phyloP scores from a whole-genome alignment of 2,888 invertebrate genomes.

The Drosophila kuntzei region DNA sequence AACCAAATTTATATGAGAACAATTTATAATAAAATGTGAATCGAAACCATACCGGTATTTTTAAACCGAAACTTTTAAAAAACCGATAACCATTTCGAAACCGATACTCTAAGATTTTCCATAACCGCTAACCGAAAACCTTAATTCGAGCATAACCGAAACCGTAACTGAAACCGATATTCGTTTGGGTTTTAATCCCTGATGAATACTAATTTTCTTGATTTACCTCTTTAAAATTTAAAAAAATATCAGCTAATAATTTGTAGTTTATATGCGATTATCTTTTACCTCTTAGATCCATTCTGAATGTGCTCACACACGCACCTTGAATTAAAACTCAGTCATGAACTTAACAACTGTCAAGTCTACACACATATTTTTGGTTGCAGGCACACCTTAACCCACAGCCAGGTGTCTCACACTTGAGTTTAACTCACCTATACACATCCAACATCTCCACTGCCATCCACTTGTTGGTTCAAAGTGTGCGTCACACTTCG shows the following conservation, averaged over 20 bases:
- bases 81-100: too few species aligned
- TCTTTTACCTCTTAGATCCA: conserved; percentile 34
- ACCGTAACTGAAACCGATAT: too few species aligned
- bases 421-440: conserved; percentile 31
- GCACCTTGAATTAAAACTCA: conserved; percentile 59
- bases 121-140: too few species aligned
- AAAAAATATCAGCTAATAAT: conserved; percentile 4
- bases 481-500: conserved; percentile 41
- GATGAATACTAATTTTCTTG: too few species aligned
- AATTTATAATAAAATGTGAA: too few species aligned
- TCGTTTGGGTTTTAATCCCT: too few species aligned
- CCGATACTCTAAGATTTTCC: too few species aligned
- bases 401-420: conserved; percentile 24
- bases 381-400: conserved; percentile 3
- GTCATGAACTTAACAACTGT: conserved; percentile 29
- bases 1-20: too few species aligned
- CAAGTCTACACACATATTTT: conserved; percentile 20
- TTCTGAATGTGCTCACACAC: conserved; percentile 46
- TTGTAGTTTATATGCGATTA: conserved; percentile 9
- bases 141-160: too few species aligned
- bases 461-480: conserved; percentile 63
- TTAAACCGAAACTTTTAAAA: too few species aligned
- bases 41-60: too few species aligned
- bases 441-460: conserved; percentile 3
- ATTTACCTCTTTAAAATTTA: too few species aligned